Evolutionary conservation across 2,888 invertebrate species (phyloP).

Genomic region (Morinoia aosen): DNA sequence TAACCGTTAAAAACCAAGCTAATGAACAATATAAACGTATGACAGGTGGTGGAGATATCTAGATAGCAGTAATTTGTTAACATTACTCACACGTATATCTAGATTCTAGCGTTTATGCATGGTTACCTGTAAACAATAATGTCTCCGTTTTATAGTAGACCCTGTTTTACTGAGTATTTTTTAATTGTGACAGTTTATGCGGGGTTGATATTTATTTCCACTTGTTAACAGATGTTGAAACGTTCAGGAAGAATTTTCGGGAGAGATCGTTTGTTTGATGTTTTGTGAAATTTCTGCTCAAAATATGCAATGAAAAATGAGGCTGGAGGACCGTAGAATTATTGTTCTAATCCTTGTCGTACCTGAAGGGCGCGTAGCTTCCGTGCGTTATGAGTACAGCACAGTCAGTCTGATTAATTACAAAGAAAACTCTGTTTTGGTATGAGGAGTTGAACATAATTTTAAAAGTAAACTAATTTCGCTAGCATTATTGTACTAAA

Average conservation of each 20-base stretch:
- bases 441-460: too few relatives aligned
- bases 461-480: neutral
- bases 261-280: neutral
- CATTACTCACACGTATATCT: neutral
- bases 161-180: neutral
- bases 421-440: neutral
- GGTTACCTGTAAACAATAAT: neutral
- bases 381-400: neutral
- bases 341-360: neutral
- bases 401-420: neutral
- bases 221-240: neutral
- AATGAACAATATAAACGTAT: neutral
- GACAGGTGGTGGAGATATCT: neutral
- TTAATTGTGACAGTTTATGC: neutral
- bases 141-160: neutral
- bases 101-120: neutral
- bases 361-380: neutral
- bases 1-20: neutral
- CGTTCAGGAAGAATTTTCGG: neutral
- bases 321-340: neutral
- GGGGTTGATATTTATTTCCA: neutral
- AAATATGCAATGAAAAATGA: neutral
- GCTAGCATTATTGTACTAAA: too few relatives aligned
- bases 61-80: neutral
- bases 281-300: neutral